Conservation (phyloP, 2,888 invertebrate genomes). For the Pardosa pseudoannulata region DNA sequence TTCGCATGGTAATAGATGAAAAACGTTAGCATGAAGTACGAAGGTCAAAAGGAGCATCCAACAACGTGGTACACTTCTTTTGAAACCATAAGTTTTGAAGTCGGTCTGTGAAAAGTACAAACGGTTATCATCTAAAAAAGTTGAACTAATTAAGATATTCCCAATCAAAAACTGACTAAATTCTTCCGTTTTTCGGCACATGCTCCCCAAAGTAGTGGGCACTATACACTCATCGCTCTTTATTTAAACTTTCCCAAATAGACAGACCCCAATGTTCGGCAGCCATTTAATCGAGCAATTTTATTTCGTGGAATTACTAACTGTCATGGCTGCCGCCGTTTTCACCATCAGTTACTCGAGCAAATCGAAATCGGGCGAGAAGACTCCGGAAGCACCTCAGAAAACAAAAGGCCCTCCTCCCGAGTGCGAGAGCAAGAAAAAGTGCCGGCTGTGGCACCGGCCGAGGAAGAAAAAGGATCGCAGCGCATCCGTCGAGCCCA, state of each 20-base stretch:
- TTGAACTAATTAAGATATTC: too few species aligned
- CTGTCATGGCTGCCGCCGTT: conserved; percentile 39
- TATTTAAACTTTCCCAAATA: neutral
- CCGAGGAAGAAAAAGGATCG: conserved; percentile 16
- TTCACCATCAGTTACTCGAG: conserved; percentile 40
- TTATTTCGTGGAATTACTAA: conserved; percentile 37
- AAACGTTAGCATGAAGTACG: too few species aligned
- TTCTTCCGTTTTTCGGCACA: too few species aligned
- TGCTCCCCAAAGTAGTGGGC: too few species aligned
- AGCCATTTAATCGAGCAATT: conserved; percentile 27
- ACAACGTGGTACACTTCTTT: too few species aligned
- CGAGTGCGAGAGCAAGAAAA: neutral
- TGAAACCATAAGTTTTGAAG: too few species aligned
- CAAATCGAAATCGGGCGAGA: neutral
- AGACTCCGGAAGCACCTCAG: neutral
- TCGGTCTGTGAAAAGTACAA: too few species aligned
- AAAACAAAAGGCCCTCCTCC: neutral
- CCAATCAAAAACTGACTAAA: too few species aligned
- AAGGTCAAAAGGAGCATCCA: too few species aligned
- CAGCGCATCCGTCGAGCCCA: conserved; percentile 22
- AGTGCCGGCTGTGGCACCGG: neutral
- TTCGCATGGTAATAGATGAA: too few species aligned
- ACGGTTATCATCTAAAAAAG: too few species aligned
- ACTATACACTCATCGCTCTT: too few species aligned
- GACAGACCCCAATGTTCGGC: conserved; percentile 16